Percentiles rank a stretch among this genome's conserved stretches.
Conservation (phyloP, 1,140 invertebrate species). For the Bombus sylvicola region DNA sequence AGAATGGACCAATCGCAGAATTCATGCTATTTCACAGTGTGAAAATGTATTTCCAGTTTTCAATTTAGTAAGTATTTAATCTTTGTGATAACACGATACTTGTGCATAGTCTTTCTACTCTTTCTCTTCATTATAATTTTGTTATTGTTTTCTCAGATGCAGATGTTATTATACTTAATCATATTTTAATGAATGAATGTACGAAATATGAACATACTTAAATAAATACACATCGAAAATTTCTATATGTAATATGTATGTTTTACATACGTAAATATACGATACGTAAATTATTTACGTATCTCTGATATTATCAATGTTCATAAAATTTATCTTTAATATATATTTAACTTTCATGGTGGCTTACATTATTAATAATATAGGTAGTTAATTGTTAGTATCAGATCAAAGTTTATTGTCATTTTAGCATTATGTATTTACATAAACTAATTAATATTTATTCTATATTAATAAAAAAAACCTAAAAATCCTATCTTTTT, state of each 20-base stretch:
- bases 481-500: no score
- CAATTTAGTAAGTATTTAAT: no score
- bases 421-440: neutral
- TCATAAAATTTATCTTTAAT: neutral
- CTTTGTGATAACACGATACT: neutral
- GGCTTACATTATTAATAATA: no score
- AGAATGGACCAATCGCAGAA: conserved; percentile 15
- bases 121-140: neutral
- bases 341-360: neutral
- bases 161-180: neutral
- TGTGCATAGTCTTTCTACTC: no score
- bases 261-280: neutral
- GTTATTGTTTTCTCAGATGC: neutral
- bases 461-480: neutral
- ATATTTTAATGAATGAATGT: neutral
- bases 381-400: neutral
- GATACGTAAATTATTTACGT: neutral
- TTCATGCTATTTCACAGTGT: neutral
- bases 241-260: neutral
- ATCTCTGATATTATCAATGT: neutral
- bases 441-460: neutral
- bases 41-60: neutral
- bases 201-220: no score
- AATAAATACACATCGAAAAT: neutral
- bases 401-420: neutral